Percentiles rank a stretch among this genome's conserved stretches.
Evolutionary conservation across 2,113 vertebrate species (phyloP).

Genomic region (Suncus etruscus): DNA sequence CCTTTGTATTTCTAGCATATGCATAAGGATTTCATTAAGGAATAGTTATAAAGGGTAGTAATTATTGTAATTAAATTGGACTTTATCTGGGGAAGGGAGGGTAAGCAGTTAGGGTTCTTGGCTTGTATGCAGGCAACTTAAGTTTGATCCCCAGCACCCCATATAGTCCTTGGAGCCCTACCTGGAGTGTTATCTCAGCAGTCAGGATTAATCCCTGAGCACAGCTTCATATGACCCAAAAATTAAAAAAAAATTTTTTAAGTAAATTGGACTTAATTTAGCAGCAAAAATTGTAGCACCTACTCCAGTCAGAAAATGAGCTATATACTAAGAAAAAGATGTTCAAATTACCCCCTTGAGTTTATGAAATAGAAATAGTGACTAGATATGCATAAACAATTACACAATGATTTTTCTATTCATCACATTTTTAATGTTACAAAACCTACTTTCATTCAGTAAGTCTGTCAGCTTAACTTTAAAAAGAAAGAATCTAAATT

Average conservation of each 20-base stretch:
- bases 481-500: neutral
- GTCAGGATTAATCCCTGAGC: too few species aligned
- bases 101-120: too few species aligned
- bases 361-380: conserved; percentile 20
- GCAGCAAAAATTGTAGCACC: neutral
- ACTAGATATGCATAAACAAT: neutral
- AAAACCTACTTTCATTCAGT: conserved; percentile 13
- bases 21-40: conserved; percentile 22
- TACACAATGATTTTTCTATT: neutral
- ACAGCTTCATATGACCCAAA: too few species aligned
- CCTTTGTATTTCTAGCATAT: neutral
- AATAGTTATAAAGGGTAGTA: neutral
- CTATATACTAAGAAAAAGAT: conserved; percentile 14
- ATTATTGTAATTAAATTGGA: conserved; percentile 48
- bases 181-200: too few species aligned
- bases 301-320: conserved; percentile 21
- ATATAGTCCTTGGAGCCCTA: too few species aligned
- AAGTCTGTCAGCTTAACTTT: neutral
- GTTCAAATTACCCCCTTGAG: neutral
- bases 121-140: too few species aligned
- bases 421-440: neutral
- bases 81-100: neutral
- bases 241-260: neutral
- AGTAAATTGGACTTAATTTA: conserved; percentile 55
- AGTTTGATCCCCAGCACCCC: too few species aligned